Percentiles rank a stretch among this genome's conserved stretches.
These are phyloP conservation scores for Drosophila teissieri DNA, from an alignment of 1,140 invertebrate species.

Conservation along the genomic window DNA sequence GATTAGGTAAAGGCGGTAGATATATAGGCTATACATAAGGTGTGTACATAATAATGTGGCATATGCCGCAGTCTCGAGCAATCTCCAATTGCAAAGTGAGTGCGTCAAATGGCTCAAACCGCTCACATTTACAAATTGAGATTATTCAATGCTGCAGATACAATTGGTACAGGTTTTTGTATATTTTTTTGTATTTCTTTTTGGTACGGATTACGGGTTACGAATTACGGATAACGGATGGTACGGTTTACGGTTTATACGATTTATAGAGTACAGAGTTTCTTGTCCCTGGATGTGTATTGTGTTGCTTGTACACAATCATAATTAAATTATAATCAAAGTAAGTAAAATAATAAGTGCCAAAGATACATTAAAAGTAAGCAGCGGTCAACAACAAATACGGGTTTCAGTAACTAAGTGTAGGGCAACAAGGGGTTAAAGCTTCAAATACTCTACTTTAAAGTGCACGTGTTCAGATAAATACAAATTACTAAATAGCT, in stretches of 20 bases:
- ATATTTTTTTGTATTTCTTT: background rate
- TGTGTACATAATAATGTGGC: conserved; percentile 76
- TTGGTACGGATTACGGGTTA: conserved; percentile 47
- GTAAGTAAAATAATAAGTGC: background rate
- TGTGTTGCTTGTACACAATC: conserved; percentile 2
- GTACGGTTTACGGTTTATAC: conserved; percentile 44
- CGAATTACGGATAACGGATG: conserved; percentile 42
- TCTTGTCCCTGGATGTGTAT: conserved; percentile 11
- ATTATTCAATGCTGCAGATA: conserved; percentile 83
- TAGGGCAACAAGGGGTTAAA: background rate
- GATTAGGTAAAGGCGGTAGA: conserved; percentile 16
- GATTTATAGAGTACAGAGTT: conserved; percentile 10
- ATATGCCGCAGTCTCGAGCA: conserved; percentile 79
- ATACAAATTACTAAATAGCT: background rate
- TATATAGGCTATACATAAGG: conserved; percentile 23
- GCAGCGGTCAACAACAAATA: conserved; percentile 2
- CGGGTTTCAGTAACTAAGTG: too few species aligned
- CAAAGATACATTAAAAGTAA: background rate
- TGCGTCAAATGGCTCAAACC: conserved; percentile 67
- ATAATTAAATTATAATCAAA: background rate
- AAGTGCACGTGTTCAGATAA: background rate
- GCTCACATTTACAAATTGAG: conserved; percentile 85
- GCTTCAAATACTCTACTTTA: background rate
- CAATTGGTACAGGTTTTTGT: conserved; percentile 11
- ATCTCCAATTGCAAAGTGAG: conserved; percentile 85